Conservation (phyloP, 1,140 invertebrate genomes). For the Helicoverpa armigera region DNA sequence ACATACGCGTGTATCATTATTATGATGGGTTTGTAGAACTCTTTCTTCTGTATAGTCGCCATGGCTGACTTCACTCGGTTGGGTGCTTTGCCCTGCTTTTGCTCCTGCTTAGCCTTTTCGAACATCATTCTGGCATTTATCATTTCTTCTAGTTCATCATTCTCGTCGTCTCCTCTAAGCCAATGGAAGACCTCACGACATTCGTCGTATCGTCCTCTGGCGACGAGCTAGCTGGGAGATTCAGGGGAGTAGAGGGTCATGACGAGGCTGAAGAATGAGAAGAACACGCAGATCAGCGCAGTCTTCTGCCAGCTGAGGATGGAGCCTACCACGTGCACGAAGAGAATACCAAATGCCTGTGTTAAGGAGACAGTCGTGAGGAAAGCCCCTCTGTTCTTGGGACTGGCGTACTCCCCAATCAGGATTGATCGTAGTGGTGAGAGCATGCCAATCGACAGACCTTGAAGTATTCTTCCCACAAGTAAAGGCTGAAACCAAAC, state of each 20-base stretch:
- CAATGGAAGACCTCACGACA: constrained; percentile 82
- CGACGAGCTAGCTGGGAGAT: constrained; percentile 89
- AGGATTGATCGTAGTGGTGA: constrained; percentile 54
- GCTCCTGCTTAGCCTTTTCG: constrained; percentile 51
- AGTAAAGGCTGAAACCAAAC: constrained; percentile 49
- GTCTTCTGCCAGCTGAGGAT: constrained; percentile 86
- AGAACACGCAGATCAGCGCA: constrained; percentile 80
- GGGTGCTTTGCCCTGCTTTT: constrained; percentile 44
- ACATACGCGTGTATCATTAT: constrained; percentile 70
- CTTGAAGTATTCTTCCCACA: constrained; percentile 54
- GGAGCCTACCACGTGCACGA: constrained; percentile 87
- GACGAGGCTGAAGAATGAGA: constrained; percentile 82
- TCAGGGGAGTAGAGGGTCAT: constrained; percentile 88
- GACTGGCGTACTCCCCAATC: constrained; percentile 69
- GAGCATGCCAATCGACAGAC: constrained; percentile 58
- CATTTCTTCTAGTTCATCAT: constrained; percentile 74
- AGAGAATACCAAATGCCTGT: constrained; percentile 80
- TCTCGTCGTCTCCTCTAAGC: constrained; percentile 80
- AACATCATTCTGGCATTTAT: constrained; percentile 66
- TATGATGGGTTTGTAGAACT: constrained; percentile 77
- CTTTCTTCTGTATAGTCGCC: constrained; percentile 63
- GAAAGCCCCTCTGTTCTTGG: constrained; percentile 81
- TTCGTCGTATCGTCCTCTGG: constrained; percentile 80
- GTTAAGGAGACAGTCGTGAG: constrained; percentile 78
- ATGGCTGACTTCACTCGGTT: constrained; percentile 39